Percentiles rank a stretch among this genome's conserved stretches.
phyloP scores from a whole-genome alignment of 37 sponge, comb jelly and placozoan genomes.

The Ephydatia muelleri region DNA sequence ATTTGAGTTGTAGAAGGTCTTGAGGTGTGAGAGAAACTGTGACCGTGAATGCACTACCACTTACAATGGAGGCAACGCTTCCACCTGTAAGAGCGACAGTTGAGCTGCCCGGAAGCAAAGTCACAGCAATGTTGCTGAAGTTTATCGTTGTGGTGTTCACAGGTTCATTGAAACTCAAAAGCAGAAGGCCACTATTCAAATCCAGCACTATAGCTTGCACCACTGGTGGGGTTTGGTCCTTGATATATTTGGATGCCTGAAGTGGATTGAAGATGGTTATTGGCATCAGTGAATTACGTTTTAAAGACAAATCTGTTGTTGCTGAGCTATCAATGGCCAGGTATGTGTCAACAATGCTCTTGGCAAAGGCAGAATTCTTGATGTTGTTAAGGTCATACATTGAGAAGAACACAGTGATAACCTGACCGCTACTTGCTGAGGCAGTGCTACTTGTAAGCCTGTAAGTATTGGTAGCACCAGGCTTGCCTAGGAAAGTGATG shows the following conservation, averaged over 20 bases:
- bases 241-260: slow-evolving; percentile 24
- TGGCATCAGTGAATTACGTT: slow-evolving; percentile 44
- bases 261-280: slow-evolving; percentile 40
- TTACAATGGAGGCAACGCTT: slow-evolving; percentile 15
- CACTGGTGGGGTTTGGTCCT: slow-evolving; percentile 68
- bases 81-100: slow-evolving; percentile 44
- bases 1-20: slow-evolving; percentile 65
- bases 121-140: slow-evolving; percentile 35
- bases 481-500: slow-evolving; percentile 42
- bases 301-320: slow-evolving; percentile 70
- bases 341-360: slow-evolving; percentile 42
- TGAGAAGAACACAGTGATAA: slow-evolving; percentile 61
- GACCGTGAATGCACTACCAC: slow-evolving; percentile 28
- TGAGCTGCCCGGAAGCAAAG: slow-evolving; percentile 11
- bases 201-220: slow-evolving; percentile 65
- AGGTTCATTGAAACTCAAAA: slow-evolving; percentile 75
- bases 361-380: slow-evolving; percentile 63
- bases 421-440: slow-evolving; percentile 27
- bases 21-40: slow-evolving; percentile 36
- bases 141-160: slow-evolving; percentile 49
- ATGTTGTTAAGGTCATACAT: slow-evolving; percentile 68
- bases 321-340: slow-evolving; percentile 45
- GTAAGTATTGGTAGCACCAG: slow-evolving; percentile 15
- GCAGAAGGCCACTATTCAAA: slow-evolving; percentile 47
- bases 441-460: slow-evolving; percentile 66